A percentile compares a stretch with the other conserved stretches of the same genome.
Evolutionary conservation across 2,888 invertebrate species (phyloP).

Genomic region (Dysmachus trigonus): DNA sequence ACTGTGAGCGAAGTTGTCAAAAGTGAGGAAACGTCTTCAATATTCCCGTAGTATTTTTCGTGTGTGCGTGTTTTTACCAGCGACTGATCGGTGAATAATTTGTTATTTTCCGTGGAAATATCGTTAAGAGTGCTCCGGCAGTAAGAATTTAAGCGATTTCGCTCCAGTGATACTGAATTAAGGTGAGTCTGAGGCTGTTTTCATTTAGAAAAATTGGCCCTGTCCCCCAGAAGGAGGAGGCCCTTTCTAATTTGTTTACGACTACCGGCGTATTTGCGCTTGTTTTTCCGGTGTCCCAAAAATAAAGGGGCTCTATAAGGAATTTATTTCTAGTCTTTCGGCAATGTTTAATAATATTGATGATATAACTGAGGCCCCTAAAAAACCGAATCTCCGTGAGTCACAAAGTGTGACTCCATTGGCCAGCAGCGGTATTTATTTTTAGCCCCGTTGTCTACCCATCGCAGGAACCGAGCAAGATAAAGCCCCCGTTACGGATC

Average conservation of each 20-base stretch:
- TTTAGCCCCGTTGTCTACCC: neutral
- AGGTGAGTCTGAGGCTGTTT: neutral
- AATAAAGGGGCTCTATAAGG: neutral
- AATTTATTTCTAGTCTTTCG: neutral
- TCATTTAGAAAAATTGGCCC: neutral
- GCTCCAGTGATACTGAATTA: neutral
- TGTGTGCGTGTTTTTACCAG: constrained; percentile 26
- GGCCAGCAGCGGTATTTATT: constrained; percentile 9
- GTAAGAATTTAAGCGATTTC: neutral
- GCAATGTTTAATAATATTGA: constrained; percentile 10
- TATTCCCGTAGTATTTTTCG: constrained; percentile 11
- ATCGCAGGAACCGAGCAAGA: neutral
- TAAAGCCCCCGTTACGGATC: neutral
- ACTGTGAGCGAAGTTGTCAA: neutral
- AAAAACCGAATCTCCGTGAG: neutral
- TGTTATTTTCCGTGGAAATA: neutral
- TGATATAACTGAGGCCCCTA: neutral
- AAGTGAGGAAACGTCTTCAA: constrained; percentile 7
- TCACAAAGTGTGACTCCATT: constrained; percentile 23
- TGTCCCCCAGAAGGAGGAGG: neutral
- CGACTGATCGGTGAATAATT: neutral
- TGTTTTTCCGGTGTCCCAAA: neutral
- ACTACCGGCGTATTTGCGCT: neutral
- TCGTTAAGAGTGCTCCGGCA: neutral
- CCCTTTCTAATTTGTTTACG: constrained; percentile 21